A percentile compares a stretch with the other conserved stretches of the same genome.
Conservation (phyloP, 2,888 invertebrate species). For the Heliconius aoede region DNA sequence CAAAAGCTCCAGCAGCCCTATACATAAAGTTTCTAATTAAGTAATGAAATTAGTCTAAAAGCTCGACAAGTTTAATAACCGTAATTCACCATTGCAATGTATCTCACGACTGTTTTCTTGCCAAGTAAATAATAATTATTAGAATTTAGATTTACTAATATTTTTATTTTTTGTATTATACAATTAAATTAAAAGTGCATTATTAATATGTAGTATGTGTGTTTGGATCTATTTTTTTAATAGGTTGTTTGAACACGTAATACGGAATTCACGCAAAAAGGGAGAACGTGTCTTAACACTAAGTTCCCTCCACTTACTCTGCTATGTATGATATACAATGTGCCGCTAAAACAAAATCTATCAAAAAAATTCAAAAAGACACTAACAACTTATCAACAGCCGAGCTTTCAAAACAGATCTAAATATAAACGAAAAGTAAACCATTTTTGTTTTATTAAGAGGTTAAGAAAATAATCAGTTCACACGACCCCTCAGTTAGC, state of each 20-base stretch:
- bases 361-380: not conserved
- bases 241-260: no score
- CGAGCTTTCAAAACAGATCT: not conserved
- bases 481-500: slow-evolving; percentile 50
- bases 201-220: no score
- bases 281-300: no score
- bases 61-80: not conserved
- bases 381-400: not conserved
- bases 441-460: slow-evolving; percentile 1
- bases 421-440: slow-evolving; percentile 12
- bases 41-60: slow-evolving; percentile 17
- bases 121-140: not conserved
- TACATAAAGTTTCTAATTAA: not conserved
- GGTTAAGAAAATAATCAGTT: slow-evolving; percentile 40
- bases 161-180: no score
- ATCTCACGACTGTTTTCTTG: not conserved
- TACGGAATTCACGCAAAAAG: no score
- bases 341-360: not conserved
- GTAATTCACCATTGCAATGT: not conserved
- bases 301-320: no score
- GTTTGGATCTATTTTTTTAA: no score
- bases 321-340: no score
- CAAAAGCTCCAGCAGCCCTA: not conserved
- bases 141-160: not conserved
- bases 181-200: no score